Conservation (phyloP, 2,797 vertebrate species). For the Acanthornis magna region DNA sequence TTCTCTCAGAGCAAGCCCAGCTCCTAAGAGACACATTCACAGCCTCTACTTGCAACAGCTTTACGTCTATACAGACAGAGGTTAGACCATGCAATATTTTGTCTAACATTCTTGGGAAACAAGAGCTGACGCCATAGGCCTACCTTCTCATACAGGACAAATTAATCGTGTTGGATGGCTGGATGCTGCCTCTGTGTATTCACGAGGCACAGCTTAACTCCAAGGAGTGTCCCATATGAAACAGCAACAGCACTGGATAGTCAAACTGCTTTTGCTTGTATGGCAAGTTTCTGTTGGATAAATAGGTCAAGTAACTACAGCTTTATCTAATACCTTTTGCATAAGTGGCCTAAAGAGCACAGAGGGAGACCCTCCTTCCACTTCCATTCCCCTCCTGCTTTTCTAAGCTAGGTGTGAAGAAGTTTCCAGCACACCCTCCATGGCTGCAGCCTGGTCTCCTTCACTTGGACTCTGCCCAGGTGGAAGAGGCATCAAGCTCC, state of each 20-base stretch:
- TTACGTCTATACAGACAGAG: not conserved
- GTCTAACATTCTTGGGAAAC: not conserved
- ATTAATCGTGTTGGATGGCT: not conserved
- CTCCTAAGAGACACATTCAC: not conserved
- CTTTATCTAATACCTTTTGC: constrained; percentile 36
- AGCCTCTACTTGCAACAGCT: not conserved
- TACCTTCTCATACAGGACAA: not conserved
- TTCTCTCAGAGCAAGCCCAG: not conserved
- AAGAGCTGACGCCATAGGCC: not conserved
- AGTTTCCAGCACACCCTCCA: not conserved
- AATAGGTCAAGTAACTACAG: constrained; percentile 55
- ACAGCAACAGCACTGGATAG: constrained; percentile 30
- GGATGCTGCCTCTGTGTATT: constrained; percentile 13
- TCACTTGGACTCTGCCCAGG: not conserved
- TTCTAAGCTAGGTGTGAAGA: not conserved
- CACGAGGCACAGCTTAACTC: constrained; percentile 1
- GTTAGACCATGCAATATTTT: not conserved
- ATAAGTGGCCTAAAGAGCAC: not conserved
- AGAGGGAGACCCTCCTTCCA: not conserved
- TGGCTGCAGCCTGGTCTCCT: not conserved
- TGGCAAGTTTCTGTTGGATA: constrained; percentile 44
- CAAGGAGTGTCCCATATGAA: constrained; percentile 37
- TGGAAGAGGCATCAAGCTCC: not conserved
- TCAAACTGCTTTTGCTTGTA: constrained; percentile 62
- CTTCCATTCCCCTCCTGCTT: not conserved